phyloP scores from a whole-genome alignment of 2,888 invertebrate species.

The Dorcus hopei region DNA sequence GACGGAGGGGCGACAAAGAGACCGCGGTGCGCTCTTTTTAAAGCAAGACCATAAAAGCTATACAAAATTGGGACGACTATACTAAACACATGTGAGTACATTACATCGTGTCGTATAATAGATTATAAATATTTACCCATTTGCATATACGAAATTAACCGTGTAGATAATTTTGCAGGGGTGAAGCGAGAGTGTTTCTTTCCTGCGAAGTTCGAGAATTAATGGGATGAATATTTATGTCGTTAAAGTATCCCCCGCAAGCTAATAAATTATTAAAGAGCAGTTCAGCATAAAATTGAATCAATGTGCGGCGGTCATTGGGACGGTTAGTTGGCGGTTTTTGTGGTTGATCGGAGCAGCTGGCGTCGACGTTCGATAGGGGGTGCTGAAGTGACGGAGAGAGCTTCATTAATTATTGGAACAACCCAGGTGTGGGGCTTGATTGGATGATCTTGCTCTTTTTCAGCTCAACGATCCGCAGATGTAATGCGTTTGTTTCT shows the following conservation, averaged over 20 bases:
- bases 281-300: slow-evolving; percentile 13
- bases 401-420: slow-evolving; percentile 35
- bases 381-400: slow-evolving; percentile 28
- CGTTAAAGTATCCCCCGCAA: neutral
- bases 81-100: no score
- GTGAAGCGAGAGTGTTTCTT: no score
- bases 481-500: slow-evolving; percentile 14
- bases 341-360: slow-evolving; percentile 32
- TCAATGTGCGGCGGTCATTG: slow-evolving; percentile 23
- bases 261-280: neutral
- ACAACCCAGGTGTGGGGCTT: slow-evolving; percentile 23
- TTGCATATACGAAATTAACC: no score
- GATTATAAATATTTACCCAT: no score
- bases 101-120: no score
- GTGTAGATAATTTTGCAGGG: no score
- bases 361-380: slow-evolving; percentile 34
- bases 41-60: no score
- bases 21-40: no score
- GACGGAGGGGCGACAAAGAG: no score
- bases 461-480: slow-evolving; percentile 16
- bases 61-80: no score
- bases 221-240: no score
- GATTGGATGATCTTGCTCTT: slow-evolving; percentile 23
- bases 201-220: no score
- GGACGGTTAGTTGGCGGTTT: slow-evolving; percentile 26